Base-by-base conservation (phyloP, 2,113 vertebrate species). In the Myotis yumanensis region DNA sequence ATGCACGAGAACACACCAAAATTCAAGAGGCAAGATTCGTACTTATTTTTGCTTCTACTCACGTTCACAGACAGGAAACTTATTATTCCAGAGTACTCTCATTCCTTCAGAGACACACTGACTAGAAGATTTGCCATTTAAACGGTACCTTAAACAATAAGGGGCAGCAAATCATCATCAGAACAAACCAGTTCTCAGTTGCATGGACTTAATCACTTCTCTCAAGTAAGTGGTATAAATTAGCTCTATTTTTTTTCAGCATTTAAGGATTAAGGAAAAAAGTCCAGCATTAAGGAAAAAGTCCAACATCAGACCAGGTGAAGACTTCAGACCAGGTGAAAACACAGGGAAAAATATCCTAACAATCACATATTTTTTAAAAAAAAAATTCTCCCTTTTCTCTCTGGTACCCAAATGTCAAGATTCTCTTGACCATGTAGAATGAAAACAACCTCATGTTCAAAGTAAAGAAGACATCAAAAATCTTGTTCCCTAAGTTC, bases 31-130 rank as follows among this genome's bases (percentile, higher is more conserved):
- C 18, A 86, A 54, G 40, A 88, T 69, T 25, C 77, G 40, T 11
- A 91, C 22, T 86, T 91, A 66, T 87, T 75, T 91, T 86, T 32
- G 73, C 86, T 87, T 94, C 66, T 94, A 93, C 94, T 96, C 93
- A 96, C 75, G n/a, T 95, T 96, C 96, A 94, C 87, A 96, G 76
- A 96, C 71, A 84, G 84, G 91, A 85, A 96, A 80, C 28, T 85
- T 84, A 88, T 90, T 90, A 93, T 43, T 95, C 94, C 94, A 96
- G 66, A 54, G 23, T 69, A 94, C 72, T 81, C 8, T 77, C 59
- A 35, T 64, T 77, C 93, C 95, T 86, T 86, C 66, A 90, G 54
- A 32, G 46, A 96, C 54, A 95, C 88, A 95, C 30, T 85, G 91
- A 96, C 93, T 96, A 86, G 86, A 94, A 91, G 91, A 71, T 30